These are phyloP conservation scores for Thryonomys swinderianus DNA, from an alignment of 2,113 vertebrate genomes.

Conservation along the genomic window DNA sequence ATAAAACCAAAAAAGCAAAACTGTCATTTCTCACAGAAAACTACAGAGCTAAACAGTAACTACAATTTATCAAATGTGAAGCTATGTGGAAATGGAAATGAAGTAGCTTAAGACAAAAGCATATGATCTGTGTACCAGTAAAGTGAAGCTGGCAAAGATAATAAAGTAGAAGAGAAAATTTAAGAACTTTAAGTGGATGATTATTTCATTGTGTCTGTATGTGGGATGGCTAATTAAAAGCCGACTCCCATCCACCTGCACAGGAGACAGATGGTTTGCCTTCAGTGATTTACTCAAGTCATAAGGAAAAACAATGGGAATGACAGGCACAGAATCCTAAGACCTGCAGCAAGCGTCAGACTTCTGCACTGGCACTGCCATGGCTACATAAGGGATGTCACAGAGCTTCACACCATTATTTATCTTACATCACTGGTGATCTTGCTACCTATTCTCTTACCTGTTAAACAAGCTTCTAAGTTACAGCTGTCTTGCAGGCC, in stretches of 20 bases:
- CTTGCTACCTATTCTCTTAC: neutral
- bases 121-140: neutral
- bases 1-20: too few relatives aligned
- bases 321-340: neutral
- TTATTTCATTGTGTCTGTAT: neutral
- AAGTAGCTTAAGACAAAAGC: neutral
- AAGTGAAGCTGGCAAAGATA: constrained; percentile 20
- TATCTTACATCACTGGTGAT: neutral
- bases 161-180: neutral
- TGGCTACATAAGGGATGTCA: neutral
- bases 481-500: neutral
- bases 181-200: neutral
- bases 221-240: neutral
- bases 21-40: neutral
- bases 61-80: neutral
- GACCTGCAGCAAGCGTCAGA: neutral
- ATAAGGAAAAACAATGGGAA: neutral
- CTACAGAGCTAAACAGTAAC: neutral
- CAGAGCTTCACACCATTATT: neutral
- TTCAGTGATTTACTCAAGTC: neutral
- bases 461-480: neutral
- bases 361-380: neutral
- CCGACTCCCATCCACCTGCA: neutral
- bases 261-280: constrained; percentile 1
- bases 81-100: neutral